Evolutionary conservation across 2,113 vertebrate genomes (phyloP).

Genomic region (Ceratotherium simum): DNA sequence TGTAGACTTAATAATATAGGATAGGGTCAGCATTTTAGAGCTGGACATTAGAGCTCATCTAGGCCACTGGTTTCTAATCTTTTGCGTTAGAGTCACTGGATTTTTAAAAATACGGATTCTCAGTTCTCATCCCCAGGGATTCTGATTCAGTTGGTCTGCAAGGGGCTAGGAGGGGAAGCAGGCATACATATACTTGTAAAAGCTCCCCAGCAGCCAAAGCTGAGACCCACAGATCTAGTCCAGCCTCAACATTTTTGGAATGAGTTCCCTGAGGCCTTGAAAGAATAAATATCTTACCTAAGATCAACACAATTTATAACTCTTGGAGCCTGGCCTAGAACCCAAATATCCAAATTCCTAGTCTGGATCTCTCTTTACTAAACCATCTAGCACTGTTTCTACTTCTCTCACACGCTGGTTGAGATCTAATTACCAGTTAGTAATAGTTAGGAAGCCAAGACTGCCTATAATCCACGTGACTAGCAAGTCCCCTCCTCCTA

Average conservation of each 20-base stretch:
- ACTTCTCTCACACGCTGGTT: not conserved
- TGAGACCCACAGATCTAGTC: not conserved
- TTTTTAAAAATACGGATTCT: conserved; percentile 2
- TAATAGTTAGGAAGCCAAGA: not conserved
- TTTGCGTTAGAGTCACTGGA: conserved; percentile 19
- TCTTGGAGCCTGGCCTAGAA: not conserved
- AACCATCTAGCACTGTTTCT: not conserved
- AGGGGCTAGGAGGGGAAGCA: not conserved
- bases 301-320: not conserved
- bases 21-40: conserved; percentile 7
- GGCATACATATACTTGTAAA: not conserved
- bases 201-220: not conserved
- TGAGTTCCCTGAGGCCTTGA: not conserved
- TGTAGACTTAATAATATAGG: conserved; percentile 42
- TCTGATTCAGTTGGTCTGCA: not conserved
- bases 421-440: conserved; percentile 18
- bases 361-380: not conserved
- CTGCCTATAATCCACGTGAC: not conserved
- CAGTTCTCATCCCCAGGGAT: not conserved
- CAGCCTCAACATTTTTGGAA: not conserved
- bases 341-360: conserved; percentile 30
- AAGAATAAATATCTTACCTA: conserved; percentile 49
- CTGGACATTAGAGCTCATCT: not conserved
- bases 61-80: conserved; percentile 32
- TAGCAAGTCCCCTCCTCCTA: not conserved